These are phyloP conservation scores for Pelobates fuscus DNA, from an alignment of 2,113 vertebrate genomes.

Conservation along the genomic window DNA sequence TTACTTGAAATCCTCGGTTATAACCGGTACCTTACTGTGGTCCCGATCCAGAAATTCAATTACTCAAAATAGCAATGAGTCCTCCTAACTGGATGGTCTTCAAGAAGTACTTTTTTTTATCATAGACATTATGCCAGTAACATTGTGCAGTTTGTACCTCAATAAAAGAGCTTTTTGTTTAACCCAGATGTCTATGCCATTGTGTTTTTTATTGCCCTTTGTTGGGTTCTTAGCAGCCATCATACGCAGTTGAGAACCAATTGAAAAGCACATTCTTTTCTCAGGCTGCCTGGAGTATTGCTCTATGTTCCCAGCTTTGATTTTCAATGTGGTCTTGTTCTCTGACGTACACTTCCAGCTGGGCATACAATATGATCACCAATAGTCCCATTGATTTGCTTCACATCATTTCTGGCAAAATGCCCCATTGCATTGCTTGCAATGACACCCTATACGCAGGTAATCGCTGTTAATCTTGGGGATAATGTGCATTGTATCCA, in stretches of 20 bases:
- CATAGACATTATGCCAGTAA: too few relatives aligned
- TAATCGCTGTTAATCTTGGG: constrained; percentile 32
- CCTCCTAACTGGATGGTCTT: too few relatives aligned
- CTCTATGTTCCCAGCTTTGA: not conserved
- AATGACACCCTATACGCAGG: constrained; percentile 37
- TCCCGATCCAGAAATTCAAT: too few relatives aligned
- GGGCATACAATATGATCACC: not conserved
- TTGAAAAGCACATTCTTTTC: too few relatives aligned
- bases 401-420: constrained; percentile 1
- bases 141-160: not conserved
- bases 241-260: too few relatives aligned
- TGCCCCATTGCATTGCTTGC: not conserved
- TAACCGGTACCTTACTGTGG: too few relatives aligned
- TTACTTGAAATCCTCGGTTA: too few relatives aligned
- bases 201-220: not conserved
- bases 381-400: constrained; percentile 14
- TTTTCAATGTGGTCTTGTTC: not conserved
- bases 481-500: constrained; percentile 12
- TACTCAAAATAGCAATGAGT: too few relatives aligned
- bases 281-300: too few relatives aligned
- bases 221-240: not conserved
- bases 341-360: not conserved
- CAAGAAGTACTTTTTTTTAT: too few relatives aligned
- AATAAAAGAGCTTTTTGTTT: not conserved
- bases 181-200: not conserved